Percentiles rank a stretch among this genome's conserved stretches.
These are phyloP conservation scores for Habrosyne pyritoides DNA, from an alignment of 2,888 invertebrate species.

Conservation along the genomic window DNA sequence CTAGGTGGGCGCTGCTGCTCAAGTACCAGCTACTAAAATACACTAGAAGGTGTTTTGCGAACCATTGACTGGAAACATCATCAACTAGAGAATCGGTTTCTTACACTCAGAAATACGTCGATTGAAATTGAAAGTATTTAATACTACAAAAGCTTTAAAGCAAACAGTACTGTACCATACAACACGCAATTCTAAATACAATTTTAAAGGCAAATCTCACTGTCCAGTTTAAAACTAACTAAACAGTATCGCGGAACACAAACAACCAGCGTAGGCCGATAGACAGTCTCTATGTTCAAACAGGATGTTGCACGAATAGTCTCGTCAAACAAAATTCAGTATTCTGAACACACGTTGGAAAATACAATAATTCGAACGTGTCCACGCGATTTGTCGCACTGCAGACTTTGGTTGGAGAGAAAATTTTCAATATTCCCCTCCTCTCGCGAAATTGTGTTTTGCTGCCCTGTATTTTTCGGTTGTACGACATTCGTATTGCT, in stretches of 20 bases:
- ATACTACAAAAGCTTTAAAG: conserved; percentile 18
- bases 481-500: conserved; percentile 6
- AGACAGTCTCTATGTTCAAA: conserved; percentile 35
- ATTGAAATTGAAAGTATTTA: conserved; percentile 14
- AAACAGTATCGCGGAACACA: conserved; percentile 41
- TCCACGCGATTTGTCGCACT: conserved; percentile 76
- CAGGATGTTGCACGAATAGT: conserved; percentile 47
- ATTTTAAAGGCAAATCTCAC: conserved; percentile 34
- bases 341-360: conserved; percentile 54
- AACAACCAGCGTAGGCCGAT: conserved; percentile 25
- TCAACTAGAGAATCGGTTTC: no score
- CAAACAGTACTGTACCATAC: conserved; percentile 10
- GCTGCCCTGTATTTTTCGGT: conserved; percentile 4
- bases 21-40: no score
- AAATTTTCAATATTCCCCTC: conserved; percentile 60
- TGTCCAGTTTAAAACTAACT: conserved; percentile 42
- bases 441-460: conserved; percentile 6
- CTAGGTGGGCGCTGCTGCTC: no score
- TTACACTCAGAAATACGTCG: no score
- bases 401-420: conserved; percentile 55
- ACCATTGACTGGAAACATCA: no score
- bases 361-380: conserved; percentile 73
- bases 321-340: conserved; percentile 59
- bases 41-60: no score
- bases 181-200: conserved; percentile 16